A percentile compares a stretch with the other conserved stretches of the same genome.
These are phyloP conservation scores for Alosa alosa DNA, from an alignment of 2,113 vertebrate species.

Conservation along the genomic window DNA sequence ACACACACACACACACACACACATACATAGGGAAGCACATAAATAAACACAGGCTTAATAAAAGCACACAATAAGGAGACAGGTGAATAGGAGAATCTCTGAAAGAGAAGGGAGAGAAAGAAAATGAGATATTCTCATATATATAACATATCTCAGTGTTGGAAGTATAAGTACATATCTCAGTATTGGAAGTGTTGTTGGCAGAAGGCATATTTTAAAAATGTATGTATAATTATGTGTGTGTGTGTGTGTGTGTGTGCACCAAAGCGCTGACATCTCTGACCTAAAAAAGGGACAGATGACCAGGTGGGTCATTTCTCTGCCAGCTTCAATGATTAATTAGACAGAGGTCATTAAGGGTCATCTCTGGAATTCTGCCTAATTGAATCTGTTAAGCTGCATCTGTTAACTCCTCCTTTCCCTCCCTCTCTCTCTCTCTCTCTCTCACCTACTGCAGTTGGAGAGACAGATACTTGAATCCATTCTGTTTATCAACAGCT, in stretches of 20 bases:
- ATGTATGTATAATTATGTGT: neutral
- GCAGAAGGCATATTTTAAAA: neutral
- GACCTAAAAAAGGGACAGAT: slow-evolving; percentile 23
- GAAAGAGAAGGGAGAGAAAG: neutral
- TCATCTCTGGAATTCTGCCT: slow-evolving; percentile 52
- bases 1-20: neutral
- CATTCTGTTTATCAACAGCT: too few species aligned
- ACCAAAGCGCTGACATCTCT: neutral
- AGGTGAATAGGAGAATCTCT: neutral
- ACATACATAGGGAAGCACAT: neutral
- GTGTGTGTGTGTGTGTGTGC: neutral
- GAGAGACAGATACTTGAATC: neutral
- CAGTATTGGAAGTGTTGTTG: neutral
- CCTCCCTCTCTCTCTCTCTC: neutral
- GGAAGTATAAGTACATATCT: neutral
- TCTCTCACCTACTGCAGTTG: neutral
- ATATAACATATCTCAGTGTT: neutral
- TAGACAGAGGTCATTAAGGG: slow-evolving; percentile 45
- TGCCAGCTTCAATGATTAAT: slow-evolving; percentile 46
- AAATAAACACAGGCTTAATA: slow-evolving; percentile 17
- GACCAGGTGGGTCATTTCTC: slow-evolving; percentile 22
- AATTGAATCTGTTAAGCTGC: slow-evolving; percentile 57
- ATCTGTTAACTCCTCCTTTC: slow-evolving; percentile 52
- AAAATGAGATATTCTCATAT: neutral
- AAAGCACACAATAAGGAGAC: neutral